phyloP scores from a whole-genome alignment of 2,797 vertebrate species.

The Triplophysa yarkandensis region DNA sequence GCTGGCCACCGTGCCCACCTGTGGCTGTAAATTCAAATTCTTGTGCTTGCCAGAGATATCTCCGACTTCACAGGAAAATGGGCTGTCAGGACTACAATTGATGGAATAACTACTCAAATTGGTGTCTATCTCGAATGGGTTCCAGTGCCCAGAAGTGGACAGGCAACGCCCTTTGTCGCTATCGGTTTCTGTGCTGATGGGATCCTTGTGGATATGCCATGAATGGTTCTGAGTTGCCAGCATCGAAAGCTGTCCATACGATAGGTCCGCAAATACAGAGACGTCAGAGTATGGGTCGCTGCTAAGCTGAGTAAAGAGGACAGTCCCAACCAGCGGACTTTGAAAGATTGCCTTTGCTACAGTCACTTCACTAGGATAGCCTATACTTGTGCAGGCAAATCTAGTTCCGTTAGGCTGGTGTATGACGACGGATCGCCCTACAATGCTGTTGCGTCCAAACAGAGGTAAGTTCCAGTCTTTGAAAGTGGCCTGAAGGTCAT shows the following conservation, averaged over 20 bases:
- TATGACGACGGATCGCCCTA: slow-evolving; percentile 80
- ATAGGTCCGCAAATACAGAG: slow-evolving; percentile 75
- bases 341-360: slow-evolving; percentile 71
- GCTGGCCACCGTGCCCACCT: slow-evolving; percentile 49
- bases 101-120: slow-evolving; percentile 63
- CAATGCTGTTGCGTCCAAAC: slow-evolving; percentile 80
- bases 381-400: slow-evolving; percentile 73
- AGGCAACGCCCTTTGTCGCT: slow-evolving; percentile 63
- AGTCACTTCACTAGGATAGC: slow-evolving; percentile 70
- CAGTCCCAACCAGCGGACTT: slow-evolving; percentile 70
- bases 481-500: slow-evolving; percentile 48
- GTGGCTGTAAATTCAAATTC: slow-evolving; percentile 62
- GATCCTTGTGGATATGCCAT: slow-evolving; percentile 78
- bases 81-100: slow-evolving; percentile 67
- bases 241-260: slow-evolving; percentile 63
- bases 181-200: slow-evolving; percentile 77
- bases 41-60: slow-evolving; percentile 73
- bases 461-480: slow-evolving; percentile 79
- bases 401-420: slow-evolving; percentile 61
- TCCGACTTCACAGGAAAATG: slow-evolving; percentile 77
- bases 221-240: slow-evolving; percentile 70
- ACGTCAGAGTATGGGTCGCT: slow-evolving; percentile 76
- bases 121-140: slow-evolving; percentile 68
- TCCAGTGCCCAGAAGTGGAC: slow-evolving; percentile 77
- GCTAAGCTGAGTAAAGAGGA: slow-evolving; percentile 74